Percentiles rank a stretch among this genome's conserved stretches.
These are phyloP conservation scores for Numenius arquata DNA, from an alignment of 2,113 vertebrate genomes.

Conservation along the genomic window DNA sequence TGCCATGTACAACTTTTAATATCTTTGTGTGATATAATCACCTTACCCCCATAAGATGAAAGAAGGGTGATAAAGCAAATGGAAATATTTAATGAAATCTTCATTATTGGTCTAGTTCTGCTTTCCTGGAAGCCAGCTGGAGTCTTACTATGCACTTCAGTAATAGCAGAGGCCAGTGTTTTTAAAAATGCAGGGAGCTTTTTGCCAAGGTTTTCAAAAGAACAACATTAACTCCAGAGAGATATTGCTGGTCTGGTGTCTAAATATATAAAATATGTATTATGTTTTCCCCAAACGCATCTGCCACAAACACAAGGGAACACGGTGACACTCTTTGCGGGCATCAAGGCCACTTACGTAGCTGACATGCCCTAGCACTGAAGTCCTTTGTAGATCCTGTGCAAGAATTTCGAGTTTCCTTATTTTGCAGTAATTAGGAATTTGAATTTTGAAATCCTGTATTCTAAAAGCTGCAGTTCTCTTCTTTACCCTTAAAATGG, in stretches of 20 bases:
- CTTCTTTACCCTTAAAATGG: not conserved
- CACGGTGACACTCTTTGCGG: not conserved
- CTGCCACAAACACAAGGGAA: not conserved
- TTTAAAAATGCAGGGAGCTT: not conserved
- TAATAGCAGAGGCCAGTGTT: not conserved
- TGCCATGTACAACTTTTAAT: not conserved
- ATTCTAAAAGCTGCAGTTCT: not conserved
- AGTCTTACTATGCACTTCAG: not conserved
- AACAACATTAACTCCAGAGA: not conserved
- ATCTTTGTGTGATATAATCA: not conserved
- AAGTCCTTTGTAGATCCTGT: not conserved
- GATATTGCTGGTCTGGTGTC: not conserved
- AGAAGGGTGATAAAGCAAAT: not conserved
- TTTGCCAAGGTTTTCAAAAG: not conserved
- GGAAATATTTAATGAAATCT: not conserved
- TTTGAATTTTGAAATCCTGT: not conserved
- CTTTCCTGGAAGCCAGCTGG: not conserved
- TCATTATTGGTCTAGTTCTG: not conserved
- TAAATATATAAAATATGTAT: not conserved
- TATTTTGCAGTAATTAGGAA: not conserved
- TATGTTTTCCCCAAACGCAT: not conserved
- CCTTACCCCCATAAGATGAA: not conserved
- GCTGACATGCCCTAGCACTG: not conserved
- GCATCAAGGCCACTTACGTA: not conserved
- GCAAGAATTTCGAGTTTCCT: not conserved